Conservation (phyloP, 2,888 invertebrate species). For the Pyrgus malvae region DNA sequence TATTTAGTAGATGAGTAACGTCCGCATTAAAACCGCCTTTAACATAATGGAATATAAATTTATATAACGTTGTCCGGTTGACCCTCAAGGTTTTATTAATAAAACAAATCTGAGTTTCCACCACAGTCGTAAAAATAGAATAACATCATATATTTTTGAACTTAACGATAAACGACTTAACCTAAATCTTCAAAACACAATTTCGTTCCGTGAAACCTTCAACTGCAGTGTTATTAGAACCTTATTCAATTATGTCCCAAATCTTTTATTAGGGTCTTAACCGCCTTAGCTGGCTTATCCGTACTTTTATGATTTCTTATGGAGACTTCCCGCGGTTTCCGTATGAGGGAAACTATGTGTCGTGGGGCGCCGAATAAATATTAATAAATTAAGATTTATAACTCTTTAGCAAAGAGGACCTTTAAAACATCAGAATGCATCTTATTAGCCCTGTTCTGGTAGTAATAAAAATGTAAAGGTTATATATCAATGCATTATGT, state of each 20-base stretch:
- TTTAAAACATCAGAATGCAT: slow-evolving; percentile 29
- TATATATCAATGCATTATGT: slow-evolving; percentile 15
- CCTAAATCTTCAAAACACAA: slow-evolving; percentile 1
- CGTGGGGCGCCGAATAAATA: slow-evolving; percentile 36
- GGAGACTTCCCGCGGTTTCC: slow-evolving; percentile 45
- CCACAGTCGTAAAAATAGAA: not conserved
- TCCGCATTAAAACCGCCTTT: no score
- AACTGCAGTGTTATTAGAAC: slow-evolving; percentile 24
- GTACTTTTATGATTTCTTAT: slow-evolving; percentile 40
- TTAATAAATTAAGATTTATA: slow-evolving; percentile 40
- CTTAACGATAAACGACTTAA: not conserved
- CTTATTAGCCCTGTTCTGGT: slow-evolving; percentile 29
- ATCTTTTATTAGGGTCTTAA: slow-evolving; percentile 43
- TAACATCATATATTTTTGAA: slow-evolving; percentile 1
- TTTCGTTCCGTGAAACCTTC: slow-evolving; percentile 11
- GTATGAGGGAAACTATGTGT: slow-evolving; percentile 31
- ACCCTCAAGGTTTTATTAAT: no score
- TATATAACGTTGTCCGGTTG: no score
- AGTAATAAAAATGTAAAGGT: slow-evolving; percentile 26
- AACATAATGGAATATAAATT: no score
- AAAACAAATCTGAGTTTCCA: not conserved
- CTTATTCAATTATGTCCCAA: slow-evolving; percentile 46
- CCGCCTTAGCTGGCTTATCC: slow-evolving; percentile 32
- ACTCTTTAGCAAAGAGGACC: slow-evolving; percentile 32
- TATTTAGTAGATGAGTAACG: no score